Percentiles rank a stretch among this genome's conserved stretches.
These are phyloP conservation scores for Hemicordylus capensis DNA, from an alignment of 2,113 vertebrate genomes.

Conservation along the genomic window DNA sequence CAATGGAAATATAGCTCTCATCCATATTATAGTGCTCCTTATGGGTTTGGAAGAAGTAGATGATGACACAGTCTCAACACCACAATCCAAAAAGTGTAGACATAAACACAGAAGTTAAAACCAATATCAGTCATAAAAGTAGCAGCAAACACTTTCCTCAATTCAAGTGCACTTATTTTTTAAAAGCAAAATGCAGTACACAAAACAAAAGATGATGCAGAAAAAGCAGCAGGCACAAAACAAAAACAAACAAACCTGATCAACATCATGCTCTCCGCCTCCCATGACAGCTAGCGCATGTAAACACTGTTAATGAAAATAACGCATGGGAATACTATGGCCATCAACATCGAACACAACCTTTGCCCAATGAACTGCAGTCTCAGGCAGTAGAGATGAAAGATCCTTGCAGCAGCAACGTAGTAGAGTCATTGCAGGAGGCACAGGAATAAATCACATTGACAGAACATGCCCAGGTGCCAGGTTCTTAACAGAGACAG, in stretches of 20 bases:
- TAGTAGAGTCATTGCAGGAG: neutral
- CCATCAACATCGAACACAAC: neutral
- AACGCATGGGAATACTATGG: constrained; percentile 10
- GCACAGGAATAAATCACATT: constrained; percentile 4
- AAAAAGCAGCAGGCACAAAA: constrained; percentile 20
- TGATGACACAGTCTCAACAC: constrained; percentile 23
- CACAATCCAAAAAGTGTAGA: neutral
- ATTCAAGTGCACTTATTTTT: neutral
- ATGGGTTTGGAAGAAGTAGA: neutral
- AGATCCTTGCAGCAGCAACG: neutral
- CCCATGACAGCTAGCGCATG: neutral
- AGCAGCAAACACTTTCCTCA: constrained; percentile 5
- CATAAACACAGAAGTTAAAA: neutral
- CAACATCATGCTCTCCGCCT: constrained; percentile 3
- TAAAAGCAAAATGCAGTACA: neutral
- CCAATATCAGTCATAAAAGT: constrained; percentile 23
- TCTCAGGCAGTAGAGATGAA: rapidly evolving
- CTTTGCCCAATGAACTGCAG: neutral
- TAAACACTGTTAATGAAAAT: constrained; percentile 10
- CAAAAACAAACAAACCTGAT: neutral
- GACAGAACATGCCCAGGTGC: constrained; percentile 23
- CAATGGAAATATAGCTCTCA: neutral
- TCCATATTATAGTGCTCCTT: constrained; percentile 5
- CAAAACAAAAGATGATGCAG: neutral
- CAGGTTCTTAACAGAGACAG: neutral